phyloP scores from a whole-genome alignment of 2,888 invertebrate species.

The Limnephilus lunatus region DNA sequence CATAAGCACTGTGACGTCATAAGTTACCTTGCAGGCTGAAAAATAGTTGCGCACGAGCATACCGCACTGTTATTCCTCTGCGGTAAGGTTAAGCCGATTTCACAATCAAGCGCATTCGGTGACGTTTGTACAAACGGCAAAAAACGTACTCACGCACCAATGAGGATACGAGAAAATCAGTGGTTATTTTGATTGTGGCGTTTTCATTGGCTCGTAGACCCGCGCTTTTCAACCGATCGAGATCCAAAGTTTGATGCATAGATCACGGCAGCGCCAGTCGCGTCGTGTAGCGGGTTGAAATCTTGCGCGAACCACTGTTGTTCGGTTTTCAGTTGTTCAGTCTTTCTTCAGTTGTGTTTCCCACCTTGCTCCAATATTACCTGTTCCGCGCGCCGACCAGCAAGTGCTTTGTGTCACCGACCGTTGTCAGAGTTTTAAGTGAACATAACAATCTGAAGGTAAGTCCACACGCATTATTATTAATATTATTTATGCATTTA shows the following conservation, averaged over 20 bases:
- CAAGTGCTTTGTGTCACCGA: constrained; percentile 35
- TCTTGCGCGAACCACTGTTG: background rate
- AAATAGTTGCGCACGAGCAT: background rate
- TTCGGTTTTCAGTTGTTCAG: background rate
- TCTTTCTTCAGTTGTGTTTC: constrained; percentile 15
- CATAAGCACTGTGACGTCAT: background rate
- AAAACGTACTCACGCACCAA: background rate
- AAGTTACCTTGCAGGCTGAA: background rate
- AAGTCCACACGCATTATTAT: constrained; percentile 34
- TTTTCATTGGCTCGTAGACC: background rate
- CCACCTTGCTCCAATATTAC: background rate
- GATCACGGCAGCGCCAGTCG: background rate
- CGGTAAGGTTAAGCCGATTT: background rate
- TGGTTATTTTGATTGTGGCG: background rate
- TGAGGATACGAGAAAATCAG: background rate
- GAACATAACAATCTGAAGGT: constrained; percentile 55
- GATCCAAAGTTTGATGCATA: background rate
- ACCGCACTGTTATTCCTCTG: background rate
- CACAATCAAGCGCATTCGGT: background rate
- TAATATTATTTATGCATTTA: background rate
- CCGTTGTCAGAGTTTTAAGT: constrained; percentile 52
- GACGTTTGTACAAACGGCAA: background rate
- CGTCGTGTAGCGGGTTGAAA: background rate
- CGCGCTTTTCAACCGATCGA: background rate
- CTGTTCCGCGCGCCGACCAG: constrained; percentile 18